Percentiles rank a stretch among this genome's conserved stretches.
These are phyloP conservation scores for Homarus gammarus DNA, from an alignment of 2,888 invertebrate species.

Conservation along the genomic window DNA sequence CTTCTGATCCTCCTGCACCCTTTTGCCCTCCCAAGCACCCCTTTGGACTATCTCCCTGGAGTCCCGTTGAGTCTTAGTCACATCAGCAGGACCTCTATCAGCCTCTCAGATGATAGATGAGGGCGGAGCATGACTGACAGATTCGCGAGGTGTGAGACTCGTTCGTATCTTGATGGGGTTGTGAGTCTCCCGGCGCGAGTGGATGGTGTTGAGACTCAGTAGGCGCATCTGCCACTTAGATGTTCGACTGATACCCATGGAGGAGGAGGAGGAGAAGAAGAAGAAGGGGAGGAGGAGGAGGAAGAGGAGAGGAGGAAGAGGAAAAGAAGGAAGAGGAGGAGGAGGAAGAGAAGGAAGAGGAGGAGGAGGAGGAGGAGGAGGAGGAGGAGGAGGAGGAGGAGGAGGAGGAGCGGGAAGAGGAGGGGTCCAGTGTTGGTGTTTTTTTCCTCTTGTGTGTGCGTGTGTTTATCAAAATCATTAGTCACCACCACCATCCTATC, in stretches of 20 bases:
- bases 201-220: neutral
- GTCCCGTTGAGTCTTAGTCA: constrained; percentile 8
- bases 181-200: constrained; percentile 12
- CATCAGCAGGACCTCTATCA: constrained; percentile 28
- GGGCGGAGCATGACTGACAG: constrained; percentile 55
- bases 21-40: neutral
- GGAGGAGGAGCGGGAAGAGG: too few relatives aligned
- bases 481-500: too few relatives aligned
- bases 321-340: too few relatives aligned
- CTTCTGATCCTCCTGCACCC: neutral
- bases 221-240: constrained; percentile 23
- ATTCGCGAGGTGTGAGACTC: constrained; percentile 45
- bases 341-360: too few relatives aligned
- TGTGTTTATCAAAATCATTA: too few relatives aligned
- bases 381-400: too few relatives aligned
- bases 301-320: too few relatives aligned
- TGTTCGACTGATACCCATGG: neutral
- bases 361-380: too few relatives aligned
- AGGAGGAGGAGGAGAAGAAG: too few relatives aligned
- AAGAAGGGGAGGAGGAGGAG: too few relatives aligned
- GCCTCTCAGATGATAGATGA: constrained; percentile 48
- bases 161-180: constrained; percentile 52
- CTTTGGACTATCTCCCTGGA: neutral
- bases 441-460: too few relatives aligned
- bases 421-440: too few relatives aligned